Evolutionary conservation across 2,797 vertebrate genomes (phyloP), one percentile per base, ranked within the genome.

Genomic region (Taeniopygia guttata): DNA sequence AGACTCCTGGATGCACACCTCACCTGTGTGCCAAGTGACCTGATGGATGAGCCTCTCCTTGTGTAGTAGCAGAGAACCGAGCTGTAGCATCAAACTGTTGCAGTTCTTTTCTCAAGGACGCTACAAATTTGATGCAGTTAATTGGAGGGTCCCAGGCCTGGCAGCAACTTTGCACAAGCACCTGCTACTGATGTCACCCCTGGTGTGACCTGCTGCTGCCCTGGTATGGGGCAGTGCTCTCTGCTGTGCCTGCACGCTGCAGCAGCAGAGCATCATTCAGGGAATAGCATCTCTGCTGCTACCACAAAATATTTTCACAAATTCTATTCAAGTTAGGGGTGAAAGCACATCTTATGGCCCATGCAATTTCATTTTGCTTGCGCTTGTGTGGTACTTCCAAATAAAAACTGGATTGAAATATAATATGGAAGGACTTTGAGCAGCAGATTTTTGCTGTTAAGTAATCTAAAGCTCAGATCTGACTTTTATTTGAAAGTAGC

Each of bases 191-290:
- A 13, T 29, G 11, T 3, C 51, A 36, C 2, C 51, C 14, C 34
- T 30, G 34, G 8, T 56, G 66, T 18, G 43, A 62, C 38, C 58
- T 92, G 38, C 48, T 67, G 70, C 18, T 66, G 32, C 30, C 16
- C 38, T 69, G 30, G 7, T 29, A 11, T 11, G 43, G 2, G 8
- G 3, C 0, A 0, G 11, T 27, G 23, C 34, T 68, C 63, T 43
- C 54, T 64, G 60, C 29, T 19, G 0, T 6, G 30, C 10, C 38
- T 64, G 19, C 30, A 38, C 0, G 0, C 45, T 75, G 70, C 26
- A 62, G 49, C 40, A 74, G 55, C 27, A 67, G 15, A 68, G 7
- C 26, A 20, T 30, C 19, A 34, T 40, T 56, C 60, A 56, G 38
- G 23, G 13, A 56, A 8, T 12, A 21, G 22, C n/a, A 36, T 8